Evolutionary conservation across 1,140 invertebrate species (phyloP), one percentile per base, ranked within the genome.

Genomic region (Marisa cornuarietis): DNA sequence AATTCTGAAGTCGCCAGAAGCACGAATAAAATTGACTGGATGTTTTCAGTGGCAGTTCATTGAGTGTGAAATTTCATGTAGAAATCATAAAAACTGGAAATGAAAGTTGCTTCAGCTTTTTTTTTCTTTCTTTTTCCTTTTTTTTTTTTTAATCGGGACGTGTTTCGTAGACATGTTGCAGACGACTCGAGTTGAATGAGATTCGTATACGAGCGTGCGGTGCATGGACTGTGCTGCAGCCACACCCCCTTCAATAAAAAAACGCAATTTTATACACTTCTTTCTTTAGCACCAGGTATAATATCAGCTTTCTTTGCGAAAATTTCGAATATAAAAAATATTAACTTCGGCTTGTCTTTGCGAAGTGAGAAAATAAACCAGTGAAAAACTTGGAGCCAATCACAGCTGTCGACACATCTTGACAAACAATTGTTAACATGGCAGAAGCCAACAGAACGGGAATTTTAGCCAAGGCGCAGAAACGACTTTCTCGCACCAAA

Each of bases 401-500:
- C 81, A 82, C 65, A 84, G 79, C 71, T 80, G 68, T 65, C 80
- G 79, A 77, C 69, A 80, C 81, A 84, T 79, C 52, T 58, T 58
- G 49, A 52, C 68, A 63, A 20, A 54, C 58, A 62, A 79, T 72
- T 78, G 61, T 69, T 71, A 69, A 84, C 83, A 85, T 85, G 84
- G 83, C 84, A 82, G 84, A 84, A 68, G 79, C 82, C 74, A 85
- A 80, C 52, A 85, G 81, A 77, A 78, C 80, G 26, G 84, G 84
- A 76, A 83, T 85, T 66, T 78, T 85, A 68, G 77, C 81, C 8
- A 82, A 80, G 78, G 83, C 84, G 51, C 83, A 83, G 78, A 85
- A 85, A 80, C 81, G 79, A 72, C 72, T 85, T 82, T 81, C 81
- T 69, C 79, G 84, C 20, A 85, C 84, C 20, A 85, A 85, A 85